These are phyloP conservation scores for Empidonax traillii DNA, from an alignment of 2,113 vertebrate genomes.

Conservation along the genomic window DNA sequence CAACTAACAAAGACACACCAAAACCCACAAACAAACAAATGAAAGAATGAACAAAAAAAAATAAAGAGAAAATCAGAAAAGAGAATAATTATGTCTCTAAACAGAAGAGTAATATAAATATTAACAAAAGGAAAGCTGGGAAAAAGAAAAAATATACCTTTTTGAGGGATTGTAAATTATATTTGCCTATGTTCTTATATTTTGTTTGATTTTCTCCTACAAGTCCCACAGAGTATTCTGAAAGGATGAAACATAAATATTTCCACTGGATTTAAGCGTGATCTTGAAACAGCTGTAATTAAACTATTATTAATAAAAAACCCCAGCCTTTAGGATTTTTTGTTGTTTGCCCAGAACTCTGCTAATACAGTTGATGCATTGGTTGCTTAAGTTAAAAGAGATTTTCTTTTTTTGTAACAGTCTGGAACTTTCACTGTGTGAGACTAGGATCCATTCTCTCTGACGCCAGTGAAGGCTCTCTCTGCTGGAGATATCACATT, in stretches of 20 bases:
- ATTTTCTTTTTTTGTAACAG: background rate
- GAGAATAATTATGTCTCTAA: background rate
- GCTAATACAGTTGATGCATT: accelerated
- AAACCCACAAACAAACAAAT: background rate
- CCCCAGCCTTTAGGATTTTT: background rate
- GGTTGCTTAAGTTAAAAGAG: background rate
- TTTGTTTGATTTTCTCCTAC: background rate
- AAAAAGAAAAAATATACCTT: background rate
- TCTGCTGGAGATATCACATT: background rate
- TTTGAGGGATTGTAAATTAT: background rate
- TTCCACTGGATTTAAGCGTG: background rate
- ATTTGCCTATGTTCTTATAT: background rate
- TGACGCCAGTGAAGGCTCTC: background rate
- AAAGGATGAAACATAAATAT: background rate
- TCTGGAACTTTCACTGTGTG: background rate
- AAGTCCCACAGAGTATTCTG: background rate
- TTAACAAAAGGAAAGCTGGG: background rate
- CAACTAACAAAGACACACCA: background rate
- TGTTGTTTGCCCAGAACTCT: background rate
- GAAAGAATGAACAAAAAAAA: too few relatives aligned
- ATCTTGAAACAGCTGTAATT: background rate
- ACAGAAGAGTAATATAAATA: background rate
- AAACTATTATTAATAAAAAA: background rate
- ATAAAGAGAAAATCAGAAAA: background rate
- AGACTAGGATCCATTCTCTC: background rate